Conservation (phyloP, 2,797 vertebrate species). For the Microctenopoma lineatum region DNA sequence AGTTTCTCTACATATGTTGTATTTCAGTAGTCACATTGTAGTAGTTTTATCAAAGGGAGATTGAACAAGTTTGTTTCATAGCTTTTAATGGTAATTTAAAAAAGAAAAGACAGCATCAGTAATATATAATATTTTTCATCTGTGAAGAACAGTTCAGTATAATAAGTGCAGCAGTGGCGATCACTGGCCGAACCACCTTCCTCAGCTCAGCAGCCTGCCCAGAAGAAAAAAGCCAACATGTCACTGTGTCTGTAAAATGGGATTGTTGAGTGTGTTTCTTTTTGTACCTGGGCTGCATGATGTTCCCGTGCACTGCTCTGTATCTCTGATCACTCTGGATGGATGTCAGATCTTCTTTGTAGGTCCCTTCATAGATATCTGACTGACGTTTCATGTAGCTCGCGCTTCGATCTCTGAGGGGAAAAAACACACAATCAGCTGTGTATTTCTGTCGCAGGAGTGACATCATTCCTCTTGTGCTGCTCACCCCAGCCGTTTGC, state of each 20-base stretch:
- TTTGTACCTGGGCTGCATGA: slow-evolving; percentile 58
- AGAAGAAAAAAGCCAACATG: slow-evolving; percentile 22
- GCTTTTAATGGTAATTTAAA: slow-evolving; percentile 61
- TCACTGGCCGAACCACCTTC: not conserved
- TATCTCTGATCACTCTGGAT: slow-evolving; percentile 77
- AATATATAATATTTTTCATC: not conserved
- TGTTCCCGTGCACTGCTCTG: slow-evolving; percentile 52
- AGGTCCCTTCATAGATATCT: slow-evolving; percentile 76
- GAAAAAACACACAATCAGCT: not conserved
- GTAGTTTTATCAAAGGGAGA: not conserved
- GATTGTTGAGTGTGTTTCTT: not conserved
- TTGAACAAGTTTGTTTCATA: slow-evolving; percentile 31
- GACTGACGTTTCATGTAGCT: slow-evolving; percentile 78
- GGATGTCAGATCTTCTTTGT: slow-evolving; percentile 79
- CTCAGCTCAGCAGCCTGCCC: slow-evolving; percentile 60
- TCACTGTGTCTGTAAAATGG: not conserved
- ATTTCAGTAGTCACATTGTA: not conserved
- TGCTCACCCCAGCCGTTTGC: slow-evolving; percentile 88
- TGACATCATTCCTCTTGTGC: not conserved
- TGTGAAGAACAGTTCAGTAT: slow-evolving; percentile 16
- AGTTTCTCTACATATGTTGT: no score
- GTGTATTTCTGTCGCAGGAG: not conserved
- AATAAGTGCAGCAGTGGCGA: not conserved
- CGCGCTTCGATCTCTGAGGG: slow-evolving; percentile 64
- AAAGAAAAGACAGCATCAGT: slow-evolving; percentile 15